Base-by-base conservation (phyloP, 1,140 invertebrate species). In the Pinna nobilis region DNA sequence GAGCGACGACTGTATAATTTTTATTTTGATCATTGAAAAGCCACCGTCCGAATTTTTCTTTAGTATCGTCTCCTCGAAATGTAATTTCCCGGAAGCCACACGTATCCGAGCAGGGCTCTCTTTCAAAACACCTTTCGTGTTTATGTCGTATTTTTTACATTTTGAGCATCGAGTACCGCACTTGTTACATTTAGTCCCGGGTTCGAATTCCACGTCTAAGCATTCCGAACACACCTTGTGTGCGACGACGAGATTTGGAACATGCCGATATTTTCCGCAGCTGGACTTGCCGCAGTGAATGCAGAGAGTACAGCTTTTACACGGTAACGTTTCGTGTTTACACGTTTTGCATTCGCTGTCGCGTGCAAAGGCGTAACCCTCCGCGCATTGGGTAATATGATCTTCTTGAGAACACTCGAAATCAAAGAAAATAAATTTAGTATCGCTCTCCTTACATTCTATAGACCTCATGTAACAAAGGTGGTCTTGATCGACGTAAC, bases 371-470 rank as follows among this genome's bases (percentile, higher is more conserved):
- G 18, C 23, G 20, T 50, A 50, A 7, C 63, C 63, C 15, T 65
- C 63, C 11, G 28, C 7, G 35, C 63, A 59, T 33, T 33, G 30
- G 32, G n/a, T 23, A 23, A 57, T 30, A n/a, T n/a, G n/a, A 20
- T 66, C 63, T 33, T 66, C 63, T 35, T 57, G 65, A 25, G 20
- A 32, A 37, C 66, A 68, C n/a, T 68, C 66, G 39, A 68, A 57
- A 37, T 44, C 53, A 57, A 68, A 68, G 15, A 68, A 68, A 18
- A 68, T 59, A 53, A 39, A 68, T 57, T 57, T 57, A 7, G 7
- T 23, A 13, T 23, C 20, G 9, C 9, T 25, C 3, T 6, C 25
- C 33, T 49, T 49, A 13, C 11, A 18, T 13, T 64, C 44, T 9
- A 41, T n/a, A 32, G 35, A 20, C 28, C 39, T 68, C 18, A 57